Evolutionary conservation across 2,797 vertebrate genomes (phyloP).

Genomic region (Lophura swinhoii): DNA sequence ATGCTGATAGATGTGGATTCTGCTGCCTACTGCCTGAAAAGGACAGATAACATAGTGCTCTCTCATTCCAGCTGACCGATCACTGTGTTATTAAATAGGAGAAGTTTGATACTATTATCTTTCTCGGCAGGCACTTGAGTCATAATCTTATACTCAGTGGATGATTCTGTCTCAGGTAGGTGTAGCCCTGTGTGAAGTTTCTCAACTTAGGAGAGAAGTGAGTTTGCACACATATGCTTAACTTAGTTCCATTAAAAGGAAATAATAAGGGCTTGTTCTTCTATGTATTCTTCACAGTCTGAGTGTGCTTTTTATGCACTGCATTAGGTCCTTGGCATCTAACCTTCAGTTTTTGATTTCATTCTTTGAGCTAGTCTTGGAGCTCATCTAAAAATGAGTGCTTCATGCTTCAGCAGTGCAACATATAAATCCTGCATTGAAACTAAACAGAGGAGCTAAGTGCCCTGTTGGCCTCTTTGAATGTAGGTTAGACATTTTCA

Average conservation of each 20-base stretch:
- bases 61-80: neutral
- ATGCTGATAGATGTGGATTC: neutral
- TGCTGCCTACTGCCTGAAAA: neutral
- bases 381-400: neutral
- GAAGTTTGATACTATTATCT: neutral
- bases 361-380: neutral
- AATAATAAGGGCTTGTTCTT: neutral
- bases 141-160: neutral
- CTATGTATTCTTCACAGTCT: neutral
- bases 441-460: neutral
- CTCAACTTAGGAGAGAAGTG: neutral
- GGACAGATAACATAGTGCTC: accelerated
- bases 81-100: neutral
- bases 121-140: neutral
- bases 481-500: neutral
- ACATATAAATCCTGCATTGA: neutral
- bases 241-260: neutral
- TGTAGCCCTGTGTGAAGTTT: neutral
- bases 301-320: neutral
- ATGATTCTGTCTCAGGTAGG: accelerated
- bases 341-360: neutral
- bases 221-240: neutral
- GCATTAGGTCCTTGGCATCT: neutral
- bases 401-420: neutral
- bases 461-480: neutral